phyloP scores from a whole-genome alignment of 2,113 vertebrate species.

The Brienomyrus brachyistius region DNA sequence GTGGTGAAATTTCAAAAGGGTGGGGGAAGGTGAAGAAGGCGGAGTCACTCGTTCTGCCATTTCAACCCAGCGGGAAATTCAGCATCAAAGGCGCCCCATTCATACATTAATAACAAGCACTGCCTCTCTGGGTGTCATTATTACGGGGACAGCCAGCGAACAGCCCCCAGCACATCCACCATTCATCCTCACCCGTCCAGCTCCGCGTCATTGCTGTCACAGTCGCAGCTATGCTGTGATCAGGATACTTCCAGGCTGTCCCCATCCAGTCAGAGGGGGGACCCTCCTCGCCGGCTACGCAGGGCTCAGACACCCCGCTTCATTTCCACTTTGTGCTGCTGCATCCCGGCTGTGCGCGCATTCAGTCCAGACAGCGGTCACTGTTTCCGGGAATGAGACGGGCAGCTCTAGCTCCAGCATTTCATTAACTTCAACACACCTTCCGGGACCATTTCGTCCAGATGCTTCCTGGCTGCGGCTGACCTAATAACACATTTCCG shows the following conservation, averaged over 20 bases:
- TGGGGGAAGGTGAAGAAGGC: neutral
- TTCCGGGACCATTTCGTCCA: neutral
- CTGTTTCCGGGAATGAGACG: neutral
- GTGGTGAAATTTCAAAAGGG: neutral
- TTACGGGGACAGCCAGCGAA: neutral
- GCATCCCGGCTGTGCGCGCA: neutral
- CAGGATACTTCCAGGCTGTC: neutral
- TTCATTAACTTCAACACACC: neutral
- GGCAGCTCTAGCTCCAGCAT: neutral
- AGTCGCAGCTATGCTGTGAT: neutral
- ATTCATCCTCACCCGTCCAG: neutral
- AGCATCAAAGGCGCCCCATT: constrained; percentile 17
- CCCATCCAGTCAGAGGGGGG: neutral
- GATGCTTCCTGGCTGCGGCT: neutral
- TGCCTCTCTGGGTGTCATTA: neutral
- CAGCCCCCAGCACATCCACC: neutral
- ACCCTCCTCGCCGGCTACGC: neutral
- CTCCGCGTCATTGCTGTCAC: neutral
- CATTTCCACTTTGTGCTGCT: constrained; percentile 3
- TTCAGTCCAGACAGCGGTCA: neutral
- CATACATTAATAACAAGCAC: constrained; percentile 17
- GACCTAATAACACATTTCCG: neutral
- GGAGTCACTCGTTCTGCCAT: neutral
- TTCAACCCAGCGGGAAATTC: neutral
- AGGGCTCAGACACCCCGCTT: neutral